A percentile compares a stretch with the other conserved stretches of the same genome.
phyloP scores from a whole-genome alignment of 2,888 invertebrate species.

The Blera fallax region DNA sequence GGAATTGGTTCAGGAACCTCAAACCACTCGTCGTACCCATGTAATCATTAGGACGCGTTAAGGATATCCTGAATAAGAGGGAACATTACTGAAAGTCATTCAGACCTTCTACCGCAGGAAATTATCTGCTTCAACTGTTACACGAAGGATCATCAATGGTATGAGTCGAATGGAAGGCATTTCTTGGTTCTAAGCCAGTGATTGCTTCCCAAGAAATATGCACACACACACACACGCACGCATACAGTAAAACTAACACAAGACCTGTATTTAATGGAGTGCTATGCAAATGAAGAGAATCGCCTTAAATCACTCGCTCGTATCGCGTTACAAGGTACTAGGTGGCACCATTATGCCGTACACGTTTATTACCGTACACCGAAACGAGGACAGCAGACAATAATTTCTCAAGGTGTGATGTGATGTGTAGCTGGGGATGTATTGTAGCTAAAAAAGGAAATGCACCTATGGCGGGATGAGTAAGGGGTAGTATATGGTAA shows the following conservation, averaged over 20 bases:
- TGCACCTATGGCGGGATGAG: slow-evolving; percentile 14
- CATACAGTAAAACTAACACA: slow-evolving; percentile 51
- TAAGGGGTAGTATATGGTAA: neutral
- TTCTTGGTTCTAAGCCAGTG: neutral
- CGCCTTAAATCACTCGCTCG: slow-evolving; percentile 63
- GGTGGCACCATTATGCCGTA: slow-evolving; percentile 61
- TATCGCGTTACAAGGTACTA: slow-evolving; percentile 61
- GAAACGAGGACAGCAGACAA: slow-evolving; percentile 51
- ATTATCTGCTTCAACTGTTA: slow-evolving; percentile 47
- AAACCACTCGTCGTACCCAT: slow-evolving; percentile 39
- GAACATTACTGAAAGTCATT: slow-evolving; percentile 54
- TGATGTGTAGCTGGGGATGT: neutral
- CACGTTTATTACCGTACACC: slow-evolving; percentile 37
- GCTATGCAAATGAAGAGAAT: slow-evolving; percentile 68
- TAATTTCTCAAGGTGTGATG: slow-evolving; percentile 55
- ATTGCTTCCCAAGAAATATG: neutral
- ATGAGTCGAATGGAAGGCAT: neutral
- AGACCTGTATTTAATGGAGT: slow-evolving; percentile 67
- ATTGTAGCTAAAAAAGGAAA: neutral
- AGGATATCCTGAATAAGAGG: slow-evolving; percentile 56
- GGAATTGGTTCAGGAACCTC: slow-evolving; percentile 7
- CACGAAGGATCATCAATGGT: slow-evolving; percentile 20
- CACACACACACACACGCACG: neutral
- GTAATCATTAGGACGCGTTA: slow-evolving; percentile 61
- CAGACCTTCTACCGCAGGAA: slow-evolving; percentile 44